These are phyloP conservation scores for Eulemur rufifrons DNA, from an alignment of 2,113 vertebrate genomes.

Conservation along the genomic window DNA sequence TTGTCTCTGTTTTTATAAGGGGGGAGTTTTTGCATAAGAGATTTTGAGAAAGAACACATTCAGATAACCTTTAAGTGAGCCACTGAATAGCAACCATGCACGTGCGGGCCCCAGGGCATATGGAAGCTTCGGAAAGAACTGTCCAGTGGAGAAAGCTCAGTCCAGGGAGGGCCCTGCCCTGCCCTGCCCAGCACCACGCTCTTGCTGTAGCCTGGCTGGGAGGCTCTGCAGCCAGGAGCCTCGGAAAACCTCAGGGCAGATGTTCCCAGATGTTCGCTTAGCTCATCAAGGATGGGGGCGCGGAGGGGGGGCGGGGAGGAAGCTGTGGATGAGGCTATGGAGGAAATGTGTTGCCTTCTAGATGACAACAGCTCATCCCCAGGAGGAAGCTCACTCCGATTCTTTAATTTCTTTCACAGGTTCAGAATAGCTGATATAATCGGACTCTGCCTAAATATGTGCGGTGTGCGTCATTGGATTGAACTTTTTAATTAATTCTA, in stretches of 20 bases:
- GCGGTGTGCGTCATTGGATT: background rate
- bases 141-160: background rate
- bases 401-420: background rate
- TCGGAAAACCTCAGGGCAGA: background rate
- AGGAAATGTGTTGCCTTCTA: background rate
- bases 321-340: background rate
- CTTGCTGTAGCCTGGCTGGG: accelerated
- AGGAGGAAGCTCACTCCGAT: background rate
- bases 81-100: background rate
- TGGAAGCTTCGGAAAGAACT: background rate
- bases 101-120: background rate
- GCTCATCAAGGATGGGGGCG: background rate
- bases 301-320: no score
- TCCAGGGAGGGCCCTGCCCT: background rate
- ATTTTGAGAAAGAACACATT: background rate
- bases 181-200: background rate
- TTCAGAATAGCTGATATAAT: background rate
- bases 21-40: background rate
- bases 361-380: background rate
- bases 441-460: background rate
- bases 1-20: background rate
- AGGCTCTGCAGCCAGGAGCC: background rate
- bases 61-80: background rate
- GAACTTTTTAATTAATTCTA: slow-evolving; percentile 25
- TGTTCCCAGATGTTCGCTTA: background rate